Conservation (phyloP, 1,140 invertebrate species). For the Brachionus rubens region DNA sequence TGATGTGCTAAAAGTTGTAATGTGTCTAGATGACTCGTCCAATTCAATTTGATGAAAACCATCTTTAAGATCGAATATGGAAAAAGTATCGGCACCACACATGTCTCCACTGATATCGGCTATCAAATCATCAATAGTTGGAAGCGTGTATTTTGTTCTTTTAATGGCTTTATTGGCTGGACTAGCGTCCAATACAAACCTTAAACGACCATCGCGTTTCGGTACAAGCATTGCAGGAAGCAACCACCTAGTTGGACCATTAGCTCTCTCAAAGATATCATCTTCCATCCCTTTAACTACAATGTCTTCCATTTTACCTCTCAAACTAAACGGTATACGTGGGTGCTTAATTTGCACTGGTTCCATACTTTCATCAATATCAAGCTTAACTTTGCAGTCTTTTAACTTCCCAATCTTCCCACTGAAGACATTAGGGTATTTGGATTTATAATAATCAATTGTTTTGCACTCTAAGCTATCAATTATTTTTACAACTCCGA, state of each 20-base stretch:
- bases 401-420: no score
- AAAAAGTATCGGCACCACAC: constrained; percentile 58
- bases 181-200: constrained; percentile 45
- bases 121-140: constrained; percentile 48
- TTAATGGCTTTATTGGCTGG: constrained; percentile 39
- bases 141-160: constrained; percentile 25
- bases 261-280: constrained; percentile 24
- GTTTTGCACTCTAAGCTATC: neutral
- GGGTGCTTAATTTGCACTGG: no score
- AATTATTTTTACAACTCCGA: neutral
- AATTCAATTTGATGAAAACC: constrained; percentile 55
- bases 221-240: constrained; percentile 37
- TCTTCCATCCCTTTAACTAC: constrained; percentile 1
- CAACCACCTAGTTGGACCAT: constrained; percentile 46
- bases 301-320: neutral
- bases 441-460: neutral
- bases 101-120: constrained; percentile 49
- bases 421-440: no score
- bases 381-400: no score
- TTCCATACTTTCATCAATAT: no score
- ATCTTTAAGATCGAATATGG: constrained; percentile 59
- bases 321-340: neutral
- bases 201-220: constrained; percentile 27
- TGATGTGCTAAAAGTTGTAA: constrained; percentile 50
- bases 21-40: constrained; percentile 43